These are phyloP conservation scores for Cryptocephalus moraei DNA, from an alignment of 2,888 invertebrate species.

Conservation along the genomic window DNA sequence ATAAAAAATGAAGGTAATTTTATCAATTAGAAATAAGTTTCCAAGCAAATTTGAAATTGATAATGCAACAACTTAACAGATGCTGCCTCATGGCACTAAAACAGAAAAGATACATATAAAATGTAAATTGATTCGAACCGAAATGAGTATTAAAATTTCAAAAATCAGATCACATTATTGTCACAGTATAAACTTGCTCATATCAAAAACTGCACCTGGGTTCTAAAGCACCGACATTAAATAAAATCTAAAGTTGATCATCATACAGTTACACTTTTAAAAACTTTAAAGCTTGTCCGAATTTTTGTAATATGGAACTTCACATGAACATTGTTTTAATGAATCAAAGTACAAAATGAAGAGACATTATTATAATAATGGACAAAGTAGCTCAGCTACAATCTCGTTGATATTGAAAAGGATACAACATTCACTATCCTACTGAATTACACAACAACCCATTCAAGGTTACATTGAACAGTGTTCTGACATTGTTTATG, in stretches of 20 bases:
- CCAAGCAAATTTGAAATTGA: too few relatives aligned
- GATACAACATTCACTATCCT: slow-evolving; percentile 34
- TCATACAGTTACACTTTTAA: slow-evolving; percentile 3
- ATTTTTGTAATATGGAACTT: slow-evolving; percentile 1
- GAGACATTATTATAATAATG: slow-evolving; percentile 14
- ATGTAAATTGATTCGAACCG: neutral
- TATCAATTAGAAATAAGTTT: too few relatives aligned
- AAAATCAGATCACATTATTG: slow-evolving; percentile 1
- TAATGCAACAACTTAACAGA: too few relatives aligned
- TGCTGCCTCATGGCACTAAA: too few relatives aligned
- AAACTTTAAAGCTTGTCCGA: slow-evolving; percentile 5
- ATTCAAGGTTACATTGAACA: slow-evolving; percentile 17
- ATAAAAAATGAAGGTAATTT: too few relatives aligned
- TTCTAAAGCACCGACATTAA: neutral
- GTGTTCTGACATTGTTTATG: slow-evolving; percentile 14
- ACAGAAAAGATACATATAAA: too few relatives aligned
- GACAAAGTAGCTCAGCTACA: slow-evolving; percentile 17
- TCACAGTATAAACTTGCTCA: neutral
- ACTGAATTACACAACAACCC: slow-evolving; percentile 22
- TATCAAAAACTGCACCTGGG: slow-evolving; percentile 1
- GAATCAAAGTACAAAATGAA: slow-evolving; percentile 6
- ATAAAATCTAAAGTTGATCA: neutral
- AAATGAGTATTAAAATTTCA: neutral
- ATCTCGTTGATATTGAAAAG: slow-evolving; percentile 28
- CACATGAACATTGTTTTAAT: neutral